Conservation (phyloP, 2,888 invertebrate species). For the Habrosyne pyritoides region DNA sequence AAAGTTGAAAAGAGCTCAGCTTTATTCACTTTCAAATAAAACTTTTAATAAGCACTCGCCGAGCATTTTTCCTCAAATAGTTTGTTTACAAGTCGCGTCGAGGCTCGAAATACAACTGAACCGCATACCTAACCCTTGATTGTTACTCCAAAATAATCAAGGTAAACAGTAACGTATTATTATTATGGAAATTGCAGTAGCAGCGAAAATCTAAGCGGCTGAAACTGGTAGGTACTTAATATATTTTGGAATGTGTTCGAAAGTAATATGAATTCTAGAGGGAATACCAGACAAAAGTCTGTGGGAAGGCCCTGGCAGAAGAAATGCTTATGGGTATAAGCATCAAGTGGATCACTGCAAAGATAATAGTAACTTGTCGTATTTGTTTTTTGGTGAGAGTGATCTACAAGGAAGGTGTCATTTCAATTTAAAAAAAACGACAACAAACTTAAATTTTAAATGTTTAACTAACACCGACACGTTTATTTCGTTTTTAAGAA, state of each 20-base stretch:
- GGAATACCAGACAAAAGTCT: neutral
- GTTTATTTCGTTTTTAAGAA: no score
- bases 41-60: neutral
- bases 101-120: neutral
- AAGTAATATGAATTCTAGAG: neutral
- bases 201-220: neutral
- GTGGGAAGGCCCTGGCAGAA: neutral
- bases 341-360: no score
- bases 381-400: no score
- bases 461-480: no score
- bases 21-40: neutral
- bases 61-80: neutral
- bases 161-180: neutral
- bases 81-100: neutral
- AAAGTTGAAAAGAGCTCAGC: neutral
- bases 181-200: neutral
- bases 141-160: neutral
- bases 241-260: no score
- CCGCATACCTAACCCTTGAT: neutral
- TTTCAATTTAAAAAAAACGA: no score
- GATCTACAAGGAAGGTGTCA: no score
- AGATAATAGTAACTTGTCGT: no score
- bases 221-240: no score
- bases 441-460: no score
- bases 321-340: no score